A percentile compares a stretch with the other conserved stretches of the same genome.
phyloP scores from a whole-genome alignment of 2,888 invertebrate species.

The Orchesellides sinensis region DNA sequence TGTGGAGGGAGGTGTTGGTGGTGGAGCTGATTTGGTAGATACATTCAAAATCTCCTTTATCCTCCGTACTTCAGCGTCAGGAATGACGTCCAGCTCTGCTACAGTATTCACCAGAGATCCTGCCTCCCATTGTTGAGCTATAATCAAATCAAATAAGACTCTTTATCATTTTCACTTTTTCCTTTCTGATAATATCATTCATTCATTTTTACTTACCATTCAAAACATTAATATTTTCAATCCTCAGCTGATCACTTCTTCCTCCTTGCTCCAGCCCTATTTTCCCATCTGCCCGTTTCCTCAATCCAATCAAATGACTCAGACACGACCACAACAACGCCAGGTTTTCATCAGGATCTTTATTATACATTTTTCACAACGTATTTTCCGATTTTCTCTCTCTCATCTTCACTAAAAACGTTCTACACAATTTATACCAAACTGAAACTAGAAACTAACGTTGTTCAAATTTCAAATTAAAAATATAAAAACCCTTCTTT shows the following conservation, averaged over 20 bases:
- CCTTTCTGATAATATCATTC: background rate
- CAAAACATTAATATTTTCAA: constrained; percentile 10
- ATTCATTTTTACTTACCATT: background rate
- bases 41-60: background rate
- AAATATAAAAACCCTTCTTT: too few species aligned
- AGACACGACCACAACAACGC: background rate
- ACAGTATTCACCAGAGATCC: constrained; percentile 12
- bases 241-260: background rate
- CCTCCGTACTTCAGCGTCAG: background rate
- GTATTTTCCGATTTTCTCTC: too few species aligned
- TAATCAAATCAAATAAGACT: background rate
- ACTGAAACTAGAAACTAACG: too few species aligned
- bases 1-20: background rate
- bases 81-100: background rate
- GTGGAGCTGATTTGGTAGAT: background rate
- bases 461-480: too few species aligned
- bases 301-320: constrained; percentile 10
- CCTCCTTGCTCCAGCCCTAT: background rate
- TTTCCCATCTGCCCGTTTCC: background rate
- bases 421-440: too few species aligned
- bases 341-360: background rate
- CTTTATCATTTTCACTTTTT: background rate
- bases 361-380: too few species aligned
- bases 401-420: too few species aligned
- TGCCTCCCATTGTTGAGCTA: constrained; percentile 38